Conservation (phyloP, 30 jellyfish, hydroid and myxozoan species). For the Chironex yamaguchii region DNA sequence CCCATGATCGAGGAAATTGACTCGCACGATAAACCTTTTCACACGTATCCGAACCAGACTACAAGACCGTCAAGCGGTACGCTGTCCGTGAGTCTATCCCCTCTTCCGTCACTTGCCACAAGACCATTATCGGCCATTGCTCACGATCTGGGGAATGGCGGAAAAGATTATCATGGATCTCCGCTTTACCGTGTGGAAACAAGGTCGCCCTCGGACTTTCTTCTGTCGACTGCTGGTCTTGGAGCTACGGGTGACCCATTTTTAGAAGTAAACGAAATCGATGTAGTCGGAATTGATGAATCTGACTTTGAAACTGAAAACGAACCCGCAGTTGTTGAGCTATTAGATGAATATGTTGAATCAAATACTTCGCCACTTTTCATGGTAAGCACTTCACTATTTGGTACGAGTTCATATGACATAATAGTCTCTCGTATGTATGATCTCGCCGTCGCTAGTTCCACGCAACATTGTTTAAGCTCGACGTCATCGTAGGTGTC, state of each 20-base stretch:
- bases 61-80: neutral
- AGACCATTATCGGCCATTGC: neutral
- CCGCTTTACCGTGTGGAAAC: neutral
- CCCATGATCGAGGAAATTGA: slow-evolving; percentile 76
- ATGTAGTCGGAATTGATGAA: slow-evolving; percentile 81
- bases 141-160: too few relatives aligned
- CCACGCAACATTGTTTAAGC: too few relatives aligned
- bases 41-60: too few relatives aligned
- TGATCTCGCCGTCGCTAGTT: too few relatives aligned
- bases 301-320: slow-evolving; percentile 20
- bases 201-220: neutral
- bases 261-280: slow-evolving; percentile 83
- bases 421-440: too few relatives aligned
- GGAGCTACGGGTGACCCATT: slow-evolving; percentile 35
- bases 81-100: neutral
- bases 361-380: slow-evolving; percentile 52
- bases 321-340: slow-evolving; percentile 1
- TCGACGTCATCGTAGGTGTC: too few relatives aligned
- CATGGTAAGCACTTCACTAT: too few relatives aligned
- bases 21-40: neutral
- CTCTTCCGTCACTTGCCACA: neutral
- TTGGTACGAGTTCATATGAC: too few relatives aligned
- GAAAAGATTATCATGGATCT: neutral
- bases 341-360: slow-evolving; percentile 75
- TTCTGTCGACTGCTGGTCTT: neutral